phyloP scores from a whole-genome alignment of 2,888 invertebrate genomes.

The Steromphala cineraria region DNA sequence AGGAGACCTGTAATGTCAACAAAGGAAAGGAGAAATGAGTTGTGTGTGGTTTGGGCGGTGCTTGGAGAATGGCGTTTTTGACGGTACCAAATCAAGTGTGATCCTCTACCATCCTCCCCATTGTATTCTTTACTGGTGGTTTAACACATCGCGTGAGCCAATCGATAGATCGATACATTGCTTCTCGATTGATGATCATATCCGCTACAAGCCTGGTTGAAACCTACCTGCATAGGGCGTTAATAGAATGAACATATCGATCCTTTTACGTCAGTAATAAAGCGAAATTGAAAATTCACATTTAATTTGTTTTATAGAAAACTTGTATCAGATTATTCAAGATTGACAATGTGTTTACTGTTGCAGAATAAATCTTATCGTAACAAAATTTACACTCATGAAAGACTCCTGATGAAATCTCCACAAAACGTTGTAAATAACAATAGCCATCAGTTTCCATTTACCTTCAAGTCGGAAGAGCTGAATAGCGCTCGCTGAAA shows the following conservation, averaged over 20 bases:
- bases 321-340: neutral
- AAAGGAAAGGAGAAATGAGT: neutral
- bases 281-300: constrained; percentile 17
- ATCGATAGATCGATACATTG: constrained; percentile 10
- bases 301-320: constrained; percentile 12
- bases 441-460: no score
- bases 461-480: no score
- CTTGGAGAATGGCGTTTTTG: neutral
- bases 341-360: neutral
- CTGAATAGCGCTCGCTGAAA: no score
- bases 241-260: neutral
- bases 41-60: constrained; percentile 5
- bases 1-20: neutral
- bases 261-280: neutral
- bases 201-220: neutral
- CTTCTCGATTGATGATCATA: neutral
- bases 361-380: neutral
- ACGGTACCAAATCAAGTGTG: neutral
- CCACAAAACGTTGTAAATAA: no score
- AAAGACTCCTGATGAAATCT: neutral
- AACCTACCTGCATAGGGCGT: neutral
- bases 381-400: neutral
- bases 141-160: neutral
- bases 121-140: neutral
- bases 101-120: neutral